Base-by-base conservation (phyloP, 2,888 invertebrate species). In the Drosophila emarginata region DNA sequence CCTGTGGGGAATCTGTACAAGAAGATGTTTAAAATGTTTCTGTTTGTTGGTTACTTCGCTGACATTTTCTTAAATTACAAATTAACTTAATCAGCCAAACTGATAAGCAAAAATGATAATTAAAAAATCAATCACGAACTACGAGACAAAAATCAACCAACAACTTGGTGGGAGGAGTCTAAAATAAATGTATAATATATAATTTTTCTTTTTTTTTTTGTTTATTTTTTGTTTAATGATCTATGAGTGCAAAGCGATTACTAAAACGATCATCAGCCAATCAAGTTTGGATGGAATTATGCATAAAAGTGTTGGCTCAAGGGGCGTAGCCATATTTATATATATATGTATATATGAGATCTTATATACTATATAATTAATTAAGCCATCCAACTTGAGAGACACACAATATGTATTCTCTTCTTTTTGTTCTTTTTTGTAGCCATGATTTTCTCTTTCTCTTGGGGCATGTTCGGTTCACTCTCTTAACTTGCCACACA, bases 21-120 rank as follows among this genome's bases (percentile, higher is more conserved):
- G 45, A 45, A 45, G 45, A 45, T 45, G 45, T 45, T 45, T 45
- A 45, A 45, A 45, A 45, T 45, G 45, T 45, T 45, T 45, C 45
- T 45, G 18, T 45, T 45, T 15, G 5, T 1, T 45, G 45, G 62
- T 11, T 32, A 32, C 32, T 59, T 28, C 40, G 57, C n/a, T 4
- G 14, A 26, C 56, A 26, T n/a, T 67, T 51, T 72, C 71, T 64
- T 62, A 54, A 61, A 78, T 70, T 67, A 67, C 62, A 68, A 72
- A 77, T 72, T 84, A 87, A 87, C 71, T 83, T 80, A 83, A 83
- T 86, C 87, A 86, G 69, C 45, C 39, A 45, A 26, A 65, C 88
- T 88, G 82, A 83, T 83, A 86, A 83, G 83, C 86, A 62, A 51
- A 54, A 28, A 45, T 36, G 72, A 45, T 57, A 66, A 53, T 69